These are phyloP conservation scores for Porphyrio hochstetteri DNA, from an alignment of 2,113 vertebrate species.

Conservation along the genomic window DNA sequence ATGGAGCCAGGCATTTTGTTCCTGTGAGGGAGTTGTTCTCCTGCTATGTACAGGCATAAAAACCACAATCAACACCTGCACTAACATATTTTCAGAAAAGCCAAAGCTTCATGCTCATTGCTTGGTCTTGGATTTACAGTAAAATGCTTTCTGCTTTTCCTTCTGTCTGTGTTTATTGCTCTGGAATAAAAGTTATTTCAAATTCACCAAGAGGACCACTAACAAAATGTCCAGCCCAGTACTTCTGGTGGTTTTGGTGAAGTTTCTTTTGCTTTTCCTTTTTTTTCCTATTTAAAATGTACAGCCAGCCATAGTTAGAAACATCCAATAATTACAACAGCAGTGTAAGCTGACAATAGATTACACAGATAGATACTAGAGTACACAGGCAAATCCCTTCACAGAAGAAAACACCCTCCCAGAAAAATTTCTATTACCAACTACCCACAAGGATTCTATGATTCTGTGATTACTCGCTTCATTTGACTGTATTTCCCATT, in stretches of 20 bases:
- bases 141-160: not conserved
- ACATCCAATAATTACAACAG: not conserved
- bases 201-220: not conserved
- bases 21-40: not conserved
- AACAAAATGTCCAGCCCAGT: not conserved
- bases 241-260: not conserved
- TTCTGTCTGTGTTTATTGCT: not conserved
- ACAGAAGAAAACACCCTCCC: not conserved
- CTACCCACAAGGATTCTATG: not conserved
- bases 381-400: not conserved
- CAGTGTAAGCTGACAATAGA: not conserved
- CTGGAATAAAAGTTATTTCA: not conserved
- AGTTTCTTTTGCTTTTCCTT: not conserved
- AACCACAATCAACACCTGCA: not conserved
- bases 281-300: not conserved
- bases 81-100: not conserved
- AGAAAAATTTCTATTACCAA: not conserved
- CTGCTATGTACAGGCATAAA: not conserved
- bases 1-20: not conserved
- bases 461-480: not conserved
- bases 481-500: not conserved
- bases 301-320: not conserved
- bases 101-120: not conserved
- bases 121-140: not conserved
- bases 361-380: not conserved